Evolutionary conservation across 2,888 invertebrate species (phyloP).

Genomic region (Rhagonycha lutea): DNA sequence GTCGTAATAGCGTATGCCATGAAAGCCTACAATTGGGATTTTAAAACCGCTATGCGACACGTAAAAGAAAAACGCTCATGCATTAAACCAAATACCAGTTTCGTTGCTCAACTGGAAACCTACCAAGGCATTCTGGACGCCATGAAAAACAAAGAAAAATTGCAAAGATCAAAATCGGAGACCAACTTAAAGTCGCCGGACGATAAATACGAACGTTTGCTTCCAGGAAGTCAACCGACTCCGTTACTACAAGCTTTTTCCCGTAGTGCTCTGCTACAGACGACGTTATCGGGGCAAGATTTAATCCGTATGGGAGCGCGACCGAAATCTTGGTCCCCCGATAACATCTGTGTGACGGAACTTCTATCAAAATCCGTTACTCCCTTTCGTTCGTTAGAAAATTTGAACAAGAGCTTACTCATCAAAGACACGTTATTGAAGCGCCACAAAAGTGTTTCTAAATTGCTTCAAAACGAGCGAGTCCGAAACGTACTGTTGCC

Average conservation of each 20-base stretch:
- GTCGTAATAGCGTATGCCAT: slow-evolving; percentile 98
- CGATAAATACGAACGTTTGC: slow-evolving; percentile 59
- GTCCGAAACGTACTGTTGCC: slow-evolving; percentile 83
- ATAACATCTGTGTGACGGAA: slow-evolving; percentile 65
- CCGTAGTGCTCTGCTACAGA: slow-evolving; percentile 28
- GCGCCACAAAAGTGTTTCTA: slow-evolving; percentile 26
- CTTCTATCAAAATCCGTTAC: slow-evolving; percentile 60
- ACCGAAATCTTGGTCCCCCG: slow-evolving; percentile 59
- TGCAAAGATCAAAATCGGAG: slow-evolving; percentile 92
- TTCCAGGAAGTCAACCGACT: slow-evolving; percentile 62
- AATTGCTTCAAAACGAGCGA: slow-evolving; percentile 35
- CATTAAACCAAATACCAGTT: slow-evolving; percentile 95
- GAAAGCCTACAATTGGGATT: slow-evolving; percentile 96
- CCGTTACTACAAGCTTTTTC: slow-evolving; percentile 63
- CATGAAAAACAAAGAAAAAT: slow-evolving; percentile 91
- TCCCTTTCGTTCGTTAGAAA: slow-evolving; percentile 71
- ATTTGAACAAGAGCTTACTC: slow-evolving; percentile 52
- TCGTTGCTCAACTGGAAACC: slow-evolving; percentile 90
- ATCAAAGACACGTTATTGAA: slow-evolving; percentile 28
- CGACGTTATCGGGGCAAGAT: slow-evolving; percentile 37
- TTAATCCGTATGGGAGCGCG: slow-evolving; percentile 51
- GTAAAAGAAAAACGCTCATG: slow-evolving; percentile 91
- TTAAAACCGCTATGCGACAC: slow-evolving; percentile 84
- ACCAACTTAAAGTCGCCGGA: slow-evolving; percentile 81
- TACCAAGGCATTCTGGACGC: slow-evolving; percentile 95